Conservation (phyloP, 2,113 vertebrate genomes). For the Zapornia atra region DNA sequence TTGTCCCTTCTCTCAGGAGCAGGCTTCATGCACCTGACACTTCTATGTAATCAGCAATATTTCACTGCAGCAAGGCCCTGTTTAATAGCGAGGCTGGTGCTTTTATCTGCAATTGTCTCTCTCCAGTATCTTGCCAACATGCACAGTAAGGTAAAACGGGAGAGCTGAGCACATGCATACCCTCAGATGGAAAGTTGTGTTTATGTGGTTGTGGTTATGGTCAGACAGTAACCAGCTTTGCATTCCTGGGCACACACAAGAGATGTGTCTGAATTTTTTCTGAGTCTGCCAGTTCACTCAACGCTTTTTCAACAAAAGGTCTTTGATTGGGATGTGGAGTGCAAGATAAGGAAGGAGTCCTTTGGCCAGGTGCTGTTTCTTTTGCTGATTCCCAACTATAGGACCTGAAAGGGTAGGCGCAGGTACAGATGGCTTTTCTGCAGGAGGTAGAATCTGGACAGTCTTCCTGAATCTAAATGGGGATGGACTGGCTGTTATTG, state of each 20-base stretch:
- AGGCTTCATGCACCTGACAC: neutral
- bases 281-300: neutral
- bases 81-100: neutral
- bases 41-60: neutral
- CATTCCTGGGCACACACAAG: slow-evolving; percentile 41
- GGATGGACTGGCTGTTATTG: neutral
- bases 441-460: neutral
- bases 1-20: neutral
- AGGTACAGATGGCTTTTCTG: neutral
- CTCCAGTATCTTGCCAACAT: neutral
- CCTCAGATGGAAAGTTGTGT: slow-evolving; percentile 58
- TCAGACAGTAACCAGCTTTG: slow-evolving; percentile 31
- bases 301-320: neutral
- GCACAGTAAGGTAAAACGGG: neutral
- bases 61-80: neutral
- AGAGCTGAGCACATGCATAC: neutral
- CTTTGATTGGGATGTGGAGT: neutral
- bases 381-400: neutral
- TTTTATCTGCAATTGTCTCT: slow-evolving; percentile 8
- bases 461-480: neutral
- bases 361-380: neutral
- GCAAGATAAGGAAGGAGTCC: neutral
- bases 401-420: neutral
- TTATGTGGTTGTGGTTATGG: slow-evolving; percentile 64
- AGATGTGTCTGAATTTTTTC: slow-evolving; percentile 43